Evolutionary conservation across 2,797 vertebrate species (phyloP).

Genomic region (Diceros bicornis): DNA sequence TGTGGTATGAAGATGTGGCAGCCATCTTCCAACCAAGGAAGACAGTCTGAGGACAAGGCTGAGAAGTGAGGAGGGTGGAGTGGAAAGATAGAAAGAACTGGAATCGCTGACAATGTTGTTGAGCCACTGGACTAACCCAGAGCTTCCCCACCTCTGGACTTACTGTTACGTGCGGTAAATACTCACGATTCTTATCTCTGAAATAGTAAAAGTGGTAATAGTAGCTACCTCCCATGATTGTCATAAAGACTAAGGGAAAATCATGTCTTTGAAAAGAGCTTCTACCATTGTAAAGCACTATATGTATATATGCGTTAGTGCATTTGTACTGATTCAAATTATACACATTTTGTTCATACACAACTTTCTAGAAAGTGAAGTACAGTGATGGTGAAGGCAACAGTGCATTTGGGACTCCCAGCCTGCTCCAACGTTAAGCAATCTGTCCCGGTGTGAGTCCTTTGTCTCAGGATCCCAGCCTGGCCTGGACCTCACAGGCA

Average conservation of each 20-base stretch:
- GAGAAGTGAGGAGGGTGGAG: no score
- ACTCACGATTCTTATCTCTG: not conserved
- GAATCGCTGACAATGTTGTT: rapidly evolving
- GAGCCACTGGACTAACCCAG: not conserved
- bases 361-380: not conserved
- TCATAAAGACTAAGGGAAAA: not conserved
- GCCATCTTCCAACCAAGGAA: not conserved
- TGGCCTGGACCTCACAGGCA: not conserved
- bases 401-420: not conserved
- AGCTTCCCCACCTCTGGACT: not conserved
- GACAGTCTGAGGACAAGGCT: not conserved
- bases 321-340: not conserved
- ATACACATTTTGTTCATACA: not conserved
- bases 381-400: not conserved
- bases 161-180: not conserved
- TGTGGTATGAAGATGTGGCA: not conserved
- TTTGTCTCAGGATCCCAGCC: not conserved
- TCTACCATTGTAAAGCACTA: not conserved
- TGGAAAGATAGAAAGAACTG: not conserved
- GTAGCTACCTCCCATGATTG: not conserved
- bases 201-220: not conserved
- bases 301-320: not conserved
- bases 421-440: not conserved
- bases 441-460: not conserved
- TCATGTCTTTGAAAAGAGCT: not conserved